A percentile compares a stretch with the other conserved stretches of the same genome.
phyloP scores from a whole-genome alignment of 2,113 vertebrate genomes.

The Microcebus jonahi region DNA sequence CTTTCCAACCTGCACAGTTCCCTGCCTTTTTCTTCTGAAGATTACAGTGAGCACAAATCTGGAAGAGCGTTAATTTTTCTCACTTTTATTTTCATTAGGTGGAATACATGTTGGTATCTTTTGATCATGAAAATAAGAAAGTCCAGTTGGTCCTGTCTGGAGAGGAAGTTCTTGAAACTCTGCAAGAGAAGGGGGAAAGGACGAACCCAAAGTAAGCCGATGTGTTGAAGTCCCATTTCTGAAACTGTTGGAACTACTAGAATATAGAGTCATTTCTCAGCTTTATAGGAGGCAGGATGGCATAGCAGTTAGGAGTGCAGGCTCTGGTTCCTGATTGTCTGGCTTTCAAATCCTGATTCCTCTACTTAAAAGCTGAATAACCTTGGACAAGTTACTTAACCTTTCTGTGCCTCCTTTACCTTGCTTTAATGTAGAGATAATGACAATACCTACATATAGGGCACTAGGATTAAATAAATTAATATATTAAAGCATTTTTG shows the following conservation, averaged over 20 bases:
- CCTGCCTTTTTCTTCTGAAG: neutral
- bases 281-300: neutral
- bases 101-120: slow-evolving; percentile 96
- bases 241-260: neutral
- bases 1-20: neutral
- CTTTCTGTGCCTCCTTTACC: slow-evolving; percentile 5
- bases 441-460: neutral
- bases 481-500: neutral
- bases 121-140: slow-evolving; percentile 94
- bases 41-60: neutral
- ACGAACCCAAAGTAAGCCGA: slow-evolving; percentile 95
- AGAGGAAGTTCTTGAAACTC: slow-evolving; percentile 91
- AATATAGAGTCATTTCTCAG: neutral
- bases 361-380: neutral
- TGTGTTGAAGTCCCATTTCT: neutral
- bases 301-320: neutral
- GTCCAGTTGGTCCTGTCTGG: slow-evolving; percentile 90
- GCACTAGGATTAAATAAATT: neutral
- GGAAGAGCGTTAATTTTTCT: slow-evolving; percentile 1
- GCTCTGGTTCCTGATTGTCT: neutral
- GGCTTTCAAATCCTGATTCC: neutral
- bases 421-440: neutral
- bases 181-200: slow-evolving; percentile 96
- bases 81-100: slow-evolving; percentile 86
- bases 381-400: neutral